Conservation (phyloP, 1,140 invertebrate genomes). For the Drosophila mauritiana region DNA sequence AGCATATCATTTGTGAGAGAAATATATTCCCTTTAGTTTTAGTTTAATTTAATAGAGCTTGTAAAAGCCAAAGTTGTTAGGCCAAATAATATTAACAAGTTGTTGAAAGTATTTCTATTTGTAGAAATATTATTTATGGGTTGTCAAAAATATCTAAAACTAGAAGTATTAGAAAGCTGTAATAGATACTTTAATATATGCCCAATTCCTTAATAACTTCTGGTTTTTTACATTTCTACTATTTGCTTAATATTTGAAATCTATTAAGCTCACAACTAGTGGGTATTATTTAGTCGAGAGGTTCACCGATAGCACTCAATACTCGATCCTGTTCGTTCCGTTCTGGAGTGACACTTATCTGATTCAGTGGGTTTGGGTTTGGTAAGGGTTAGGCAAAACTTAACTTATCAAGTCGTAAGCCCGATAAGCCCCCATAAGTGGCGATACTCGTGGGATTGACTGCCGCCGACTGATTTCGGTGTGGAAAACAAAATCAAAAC, state of each 20-base stretch:
- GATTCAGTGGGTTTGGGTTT: slow-evolving; percentile 20
- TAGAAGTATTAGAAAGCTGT: too few relatives aligned
- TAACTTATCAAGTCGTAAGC: slow-evolving; percentile 66
- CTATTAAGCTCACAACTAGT: not conserved
- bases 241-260: not conserved
- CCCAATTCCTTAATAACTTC: too few relatives aligned
- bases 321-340: slow-evolving; percentile 19
- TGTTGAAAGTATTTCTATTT: too few relatives aligned
- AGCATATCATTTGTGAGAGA: too few relatives aligned
- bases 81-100: too few relatives aligned
- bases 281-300: not conserved
- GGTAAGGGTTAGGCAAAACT: slow-evolving; percentile 36
- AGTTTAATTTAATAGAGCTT: too few relatives aligned
- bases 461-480: slow-evolving; percentile 25
- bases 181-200: too few relatives aligned
- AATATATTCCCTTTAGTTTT: too few relatives aligned
- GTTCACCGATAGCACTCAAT: not conserved
- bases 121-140: too few relatives aligned
- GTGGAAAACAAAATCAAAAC: slow-evolving; percentile 42
- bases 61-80: too few relatives aligned
- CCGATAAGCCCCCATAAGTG: slow-evolving; percentile 68
- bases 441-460: slow-evolving; percentile 19
- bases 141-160: too few relatives aligned
- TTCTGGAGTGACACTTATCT: slow-evolving; percentile 75
- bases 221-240: too few relatives aligned